Percentiles rank a stretch among this genome's conserved stretches.
Evolutionary conservation across 2,113 vertebrate genomes (phyloP).

Genomic region (Esox niger): DNA sequence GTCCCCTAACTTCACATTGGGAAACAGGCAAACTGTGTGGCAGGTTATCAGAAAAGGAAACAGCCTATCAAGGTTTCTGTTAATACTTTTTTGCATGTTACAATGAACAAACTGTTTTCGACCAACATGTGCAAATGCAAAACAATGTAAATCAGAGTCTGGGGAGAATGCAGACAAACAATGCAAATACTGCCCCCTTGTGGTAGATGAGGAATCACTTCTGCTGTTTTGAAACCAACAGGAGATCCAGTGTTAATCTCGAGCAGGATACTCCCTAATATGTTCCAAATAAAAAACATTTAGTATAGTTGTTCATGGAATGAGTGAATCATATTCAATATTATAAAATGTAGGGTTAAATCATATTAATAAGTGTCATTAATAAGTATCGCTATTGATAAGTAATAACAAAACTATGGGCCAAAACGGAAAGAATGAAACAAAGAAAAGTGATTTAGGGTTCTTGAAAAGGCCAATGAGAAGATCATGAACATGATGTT

Average conservation of each 20-base stretch:
- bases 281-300: no score
- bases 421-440: no score
- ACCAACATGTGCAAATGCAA: slow-evolving; percentile 71
- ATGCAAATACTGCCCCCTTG: slow-evolving; percentile 95
- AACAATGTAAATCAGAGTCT: slow-evolving; percentile 67
- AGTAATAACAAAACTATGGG: no score
- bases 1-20: slow-evolving; percentile 42
- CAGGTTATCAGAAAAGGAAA: slow-evolving; percentile 49
- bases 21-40: slow-evolving; percentile 49
- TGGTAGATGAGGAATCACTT: slow-evolving; percentile 68
- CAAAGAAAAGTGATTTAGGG: no score
- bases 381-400: no score
- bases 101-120: slow-evolving; percentile 71
- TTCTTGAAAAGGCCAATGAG: no score
- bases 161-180: slow-evolving; percentile 75
- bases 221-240: slow-evolving; percentile 38
- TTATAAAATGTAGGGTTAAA: not conserved
- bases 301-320: not conserved
- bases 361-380: no score
- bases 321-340: not conserved
- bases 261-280: no score
- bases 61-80: slow-evolving; percentile 69
- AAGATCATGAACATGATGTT: no score
- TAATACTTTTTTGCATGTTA: slow-evolving; percentile 66
- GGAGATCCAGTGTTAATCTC: not conserved